Evolutionary conservation across 2,797 vertebrate genomes (phyloP).

Genomic region (Pseudochromis fuscus): DNA sequence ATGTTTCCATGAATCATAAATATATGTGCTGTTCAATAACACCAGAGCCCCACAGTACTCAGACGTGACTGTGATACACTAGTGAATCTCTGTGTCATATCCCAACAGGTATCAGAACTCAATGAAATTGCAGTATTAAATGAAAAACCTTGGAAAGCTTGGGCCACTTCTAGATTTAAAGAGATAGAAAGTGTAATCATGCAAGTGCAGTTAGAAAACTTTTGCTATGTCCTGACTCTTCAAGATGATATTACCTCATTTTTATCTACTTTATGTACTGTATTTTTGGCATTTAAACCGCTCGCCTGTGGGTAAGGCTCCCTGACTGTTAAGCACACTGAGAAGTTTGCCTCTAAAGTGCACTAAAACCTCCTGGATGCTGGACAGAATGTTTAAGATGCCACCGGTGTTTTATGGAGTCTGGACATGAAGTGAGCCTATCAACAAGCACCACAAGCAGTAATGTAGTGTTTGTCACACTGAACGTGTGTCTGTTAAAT

Average conservation of each 20-base stretch:
- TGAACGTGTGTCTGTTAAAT: slow-evolving; percentile 37
- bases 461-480: slow-evolving; percentile 42
- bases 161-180: slow-evolving; percentile 25
- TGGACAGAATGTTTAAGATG: slow-evolving; percentile 52
- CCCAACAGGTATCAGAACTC: slow-evolving; percentile 18
- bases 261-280: slow-evolving; percentile 18
- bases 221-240: slow-evolving; percentile 1
- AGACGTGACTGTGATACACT: slow-evolving; percentile 22
- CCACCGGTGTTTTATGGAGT: slow-evolving; percentile 54
- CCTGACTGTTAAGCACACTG: slow-evolving; percentile 38
- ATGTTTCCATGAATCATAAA: slow-evolving; percentile 45
- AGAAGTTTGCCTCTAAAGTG: slow-evolving; percentile 51
- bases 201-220: slow-evolving; percentile 9
- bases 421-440: slow-evolving; percentile 46
- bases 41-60: slow-evolving; percentile 32
- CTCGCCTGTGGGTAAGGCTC: slow-evolving; percentile 27
- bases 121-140: slow-evolving; percentile 21
- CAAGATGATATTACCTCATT: slow-evolving; percentile 16
- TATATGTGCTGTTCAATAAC: slow-evolving; percentile 34
- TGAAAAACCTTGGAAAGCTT: slow-evolving; percentile 9
- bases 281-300: slow-evolving; percentile 35
- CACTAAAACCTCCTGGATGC: slow-evolving; percentile 50
- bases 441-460: slow-evolving; percentile 29
- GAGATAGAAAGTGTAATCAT: slow-evolving; percentile 35
- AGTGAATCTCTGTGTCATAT: slow-evolving; percentile 27